phyloP scores from a whole-genome alignment of 2,888 invertebrate species.

The Hyposoter dolosus region DNA sequence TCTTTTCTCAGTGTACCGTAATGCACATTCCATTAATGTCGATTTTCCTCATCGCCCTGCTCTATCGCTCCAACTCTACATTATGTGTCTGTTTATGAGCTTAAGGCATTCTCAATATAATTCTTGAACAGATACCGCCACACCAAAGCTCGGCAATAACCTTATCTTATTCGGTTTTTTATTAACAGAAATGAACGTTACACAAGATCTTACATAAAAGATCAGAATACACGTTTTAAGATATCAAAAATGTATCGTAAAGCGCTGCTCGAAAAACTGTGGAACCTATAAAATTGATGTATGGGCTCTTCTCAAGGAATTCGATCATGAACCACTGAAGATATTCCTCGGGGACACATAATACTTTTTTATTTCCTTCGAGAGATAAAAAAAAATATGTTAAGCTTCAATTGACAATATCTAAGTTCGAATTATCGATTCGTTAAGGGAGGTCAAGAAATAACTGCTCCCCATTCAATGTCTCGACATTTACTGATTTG shows the following conservation, averaged over 20 bases:
- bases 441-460: neutral
- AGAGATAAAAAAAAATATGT: neutral
- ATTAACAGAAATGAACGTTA: neutral
- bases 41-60: conserved; percentile 11
- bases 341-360: neutral
- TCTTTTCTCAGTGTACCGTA: no score
- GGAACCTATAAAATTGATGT: neutral
- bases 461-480: no score
- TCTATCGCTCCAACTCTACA: conserved; percentile 4
- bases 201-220: neutral
- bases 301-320: neutral
- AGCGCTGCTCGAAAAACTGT: neutral
- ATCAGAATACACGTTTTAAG: neutral
- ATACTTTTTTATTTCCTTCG: neutral
- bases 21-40: conserved; percentile 24
- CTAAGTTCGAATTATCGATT: neutral
- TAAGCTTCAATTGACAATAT: neutral
- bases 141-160: neutral
- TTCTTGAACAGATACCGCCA: neutral
- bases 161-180: neutral
- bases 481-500: no score
- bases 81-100: neutral
- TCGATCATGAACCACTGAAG: neutral
- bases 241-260: neutral
- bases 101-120: neutral